phyloP scores from a whole-genome alignment of 37 sponge, comb jelly and placozoan species.

The Geodia barretti region DNA sequence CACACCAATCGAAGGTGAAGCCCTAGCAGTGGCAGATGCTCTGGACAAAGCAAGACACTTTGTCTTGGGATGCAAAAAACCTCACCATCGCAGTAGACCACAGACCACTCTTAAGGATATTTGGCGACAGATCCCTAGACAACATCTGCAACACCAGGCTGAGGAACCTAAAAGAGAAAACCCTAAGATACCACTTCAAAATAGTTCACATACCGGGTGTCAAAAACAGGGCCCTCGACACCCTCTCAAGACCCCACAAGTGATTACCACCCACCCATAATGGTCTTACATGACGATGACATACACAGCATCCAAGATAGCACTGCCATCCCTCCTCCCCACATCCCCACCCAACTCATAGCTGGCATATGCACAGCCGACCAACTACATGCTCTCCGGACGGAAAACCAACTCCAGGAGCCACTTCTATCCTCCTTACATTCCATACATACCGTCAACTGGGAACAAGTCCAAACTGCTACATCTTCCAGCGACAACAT shows the following conservation, averaged over 20 bases:
- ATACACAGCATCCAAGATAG: slow-evolving; percentile 23
- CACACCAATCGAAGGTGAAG: slow-evolving; percentile 49
- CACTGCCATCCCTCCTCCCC: neutral
- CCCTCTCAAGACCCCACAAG: slow-evolving; percentile 45
- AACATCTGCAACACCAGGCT: slow-evolving; percentile 43
- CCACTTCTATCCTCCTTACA: slow-evolving; percentile 18
- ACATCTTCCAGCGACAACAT: slow-evolving; percentile 18
- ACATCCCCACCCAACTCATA: slow-evolving; percentile 41
- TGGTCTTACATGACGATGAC: slow-evolving; percentile 37
- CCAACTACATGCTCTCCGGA: slow-evolving; percentile 8
- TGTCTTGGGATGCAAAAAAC: slow-evolving; percentile 41
- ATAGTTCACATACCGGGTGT: slow-evolving; percentile 53
- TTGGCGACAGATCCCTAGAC: slow-evolving; percentile 50
- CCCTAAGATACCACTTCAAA: slow-evolving; percentile 27
- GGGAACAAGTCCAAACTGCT: slow-evolving; percentile 31
- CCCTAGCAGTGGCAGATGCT: slow-evolving; percentile 46
- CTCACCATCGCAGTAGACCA: slow-evolving; percentile 50
- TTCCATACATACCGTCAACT: slow-evolving; percentile 30
- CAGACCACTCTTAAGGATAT: slow-evolving; percentile 42
- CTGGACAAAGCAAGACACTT: slow-evolving; percentile 52
- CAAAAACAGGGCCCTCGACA: slow-evolving; percentile 41
- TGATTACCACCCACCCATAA: slow-evolving; percentile 33
- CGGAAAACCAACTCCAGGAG: slow-evolving; percentile 20
- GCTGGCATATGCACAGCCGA: slow-evolving; percentile 23
- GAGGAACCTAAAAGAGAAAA: slow-evolving; percentile 46